phyloP scores from a whole-genome alignment of 2,888 invertebrate species.

The Eristalis intricaria region DNA sequence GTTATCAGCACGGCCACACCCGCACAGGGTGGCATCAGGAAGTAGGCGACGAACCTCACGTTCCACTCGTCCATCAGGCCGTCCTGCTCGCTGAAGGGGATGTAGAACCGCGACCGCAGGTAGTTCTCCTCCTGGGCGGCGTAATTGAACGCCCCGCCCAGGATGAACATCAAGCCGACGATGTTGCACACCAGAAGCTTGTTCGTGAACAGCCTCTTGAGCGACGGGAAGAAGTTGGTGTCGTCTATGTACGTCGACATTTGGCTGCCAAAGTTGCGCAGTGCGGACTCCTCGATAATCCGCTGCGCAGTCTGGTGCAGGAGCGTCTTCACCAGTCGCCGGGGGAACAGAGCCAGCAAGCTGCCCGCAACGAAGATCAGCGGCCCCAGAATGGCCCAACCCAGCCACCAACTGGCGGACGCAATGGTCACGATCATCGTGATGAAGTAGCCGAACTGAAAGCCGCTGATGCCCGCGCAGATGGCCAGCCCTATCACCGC shows the following conservation, averaged over 20 bases:
- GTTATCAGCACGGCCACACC: constrained; percentile 82
- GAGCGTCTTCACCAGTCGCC: constrained; percentile 82
- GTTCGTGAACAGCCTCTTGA: constrained; percentile 83
- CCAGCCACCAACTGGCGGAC: constrained; percentile 81
- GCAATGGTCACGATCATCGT: constrained; percentile 77
- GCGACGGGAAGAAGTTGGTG: constrained; percentile 81
- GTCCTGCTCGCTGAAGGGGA: constrained; percentile 82
- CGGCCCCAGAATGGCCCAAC: constrained; percentile 82
- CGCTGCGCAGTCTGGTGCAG: constrained; percentile 84
- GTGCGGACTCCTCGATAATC: constrained; percentile 81
- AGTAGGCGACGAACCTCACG: constrained; percentile 82
- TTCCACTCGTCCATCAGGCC: constrained; percentile 83
- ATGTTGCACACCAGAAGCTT: constrained; percentile 83
- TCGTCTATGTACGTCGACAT: constrained; percentile 79
- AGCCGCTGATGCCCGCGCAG: constrained; percentile 78
- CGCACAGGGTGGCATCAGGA: constrained; percentile 84
- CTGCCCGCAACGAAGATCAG: constrained; percentile 82
- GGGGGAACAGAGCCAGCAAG: constrained; percentile 83
- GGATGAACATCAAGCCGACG: constrained; percentile 82
- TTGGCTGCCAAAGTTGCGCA: constrained; percentile 76
- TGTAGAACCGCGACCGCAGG: constrained; percentile 84
- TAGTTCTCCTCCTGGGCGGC: constrained; percentile 83
- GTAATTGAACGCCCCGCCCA: constrained; percentile 83
- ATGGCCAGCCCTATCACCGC: constrained; percentile 80
- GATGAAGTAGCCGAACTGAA: constrained; percentile 80